phyloP scores from a whole-genome alignment of 2,888 invertebrate species.

The Macropis europaea region DNA sequence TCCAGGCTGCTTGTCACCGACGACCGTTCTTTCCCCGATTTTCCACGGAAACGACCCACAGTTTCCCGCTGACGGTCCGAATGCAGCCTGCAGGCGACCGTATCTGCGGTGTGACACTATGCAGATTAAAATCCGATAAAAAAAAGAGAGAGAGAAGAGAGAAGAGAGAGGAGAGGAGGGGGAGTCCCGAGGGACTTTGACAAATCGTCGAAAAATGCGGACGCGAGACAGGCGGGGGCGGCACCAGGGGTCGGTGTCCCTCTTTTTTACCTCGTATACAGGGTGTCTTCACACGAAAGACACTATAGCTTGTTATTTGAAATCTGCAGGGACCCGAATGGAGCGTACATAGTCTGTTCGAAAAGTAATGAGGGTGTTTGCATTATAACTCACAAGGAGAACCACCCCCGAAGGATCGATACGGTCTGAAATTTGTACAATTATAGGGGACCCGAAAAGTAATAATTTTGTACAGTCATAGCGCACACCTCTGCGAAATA shows the following conservation, averaged over 20 bases:
- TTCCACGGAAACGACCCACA: slow-evolving; percentile 49
- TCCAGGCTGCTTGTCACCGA: slow-evolving; percentile 21
- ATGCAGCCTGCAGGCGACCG: slow-evolving; percentile 55
- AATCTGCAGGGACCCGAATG: no score
- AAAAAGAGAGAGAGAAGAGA: slow-evolving; percentile 34
- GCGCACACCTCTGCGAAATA: no score
- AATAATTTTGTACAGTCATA: no score
- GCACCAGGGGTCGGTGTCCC: slow-evolving; percentile 44
- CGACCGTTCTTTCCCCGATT: slow-evolving; percentile 17
- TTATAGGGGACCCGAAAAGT: no score
- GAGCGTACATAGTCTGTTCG: no score
- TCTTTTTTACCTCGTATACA: slow-evolving; percentile 40
- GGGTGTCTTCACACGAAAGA: no score
- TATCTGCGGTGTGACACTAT: slow-evolving; percentile 67
- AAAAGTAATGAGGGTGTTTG: no score
- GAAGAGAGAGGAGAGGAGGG: not conserved
- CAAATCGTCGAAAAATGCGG: slow-evolving; percentile 76
- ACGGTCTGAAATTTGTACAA: no score
- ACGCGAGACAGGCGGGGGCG: slow-evolving; percentile 50
- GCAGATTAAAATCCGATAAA: slow-evolving; percentile 77
- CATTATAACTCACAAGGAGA: no score
- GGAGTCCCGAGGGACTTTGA: slow-evolving; percentile 70
- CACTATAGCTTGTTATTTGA: no score
- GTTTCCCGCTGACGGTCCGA: slow-evolving; percentile 45
- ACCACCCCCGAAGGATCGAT: no score